phyloP scores from a whole-genome alignment of 2,797 vertebrate genomes.

The Oophaga sylvatica region DNA sequence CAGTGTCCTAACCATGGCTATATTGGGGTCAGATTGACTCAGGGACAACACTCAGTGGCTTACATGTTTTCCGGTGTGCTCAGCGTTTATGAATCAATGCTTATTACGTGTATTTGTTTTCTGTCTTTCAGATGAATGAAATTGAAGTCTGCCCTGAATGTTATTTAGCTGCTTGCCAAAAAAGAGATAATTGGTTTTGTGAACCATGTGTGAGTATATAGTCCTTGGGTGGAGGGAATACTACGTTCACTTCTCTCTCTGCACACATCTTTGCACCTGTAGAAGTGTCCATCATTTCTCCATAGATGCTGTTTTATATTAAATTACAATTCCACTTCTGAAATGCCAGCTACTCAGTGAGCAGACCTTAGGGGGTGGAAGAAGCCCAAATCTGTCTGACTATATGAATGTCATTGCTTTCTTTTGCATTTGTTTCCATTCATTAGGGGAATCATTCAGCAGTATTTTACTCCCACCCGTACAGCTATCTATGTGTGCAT shows the following conservation, averaged over 20 bases:
- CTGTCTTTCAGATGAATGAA: constrained; percentile 93
- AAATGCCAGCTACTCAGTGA: too few relatives aligned
- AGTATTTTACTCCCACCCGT: too few relatives aligned
- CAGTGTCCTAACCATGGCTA: neutral
- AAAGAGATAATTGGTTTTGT: constrained; percentile 99
- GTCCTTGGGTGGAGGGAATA: neutral
- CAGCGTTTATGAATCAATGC: neutral
- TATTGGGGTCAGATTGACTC: neutral
- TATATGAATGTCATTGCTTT: too few relatives aligned
- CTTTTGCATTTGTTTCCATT: too few relatives aligned
- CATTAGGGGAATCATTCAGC: too few relatives aligned
- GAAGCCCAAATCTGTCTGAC: too few relatives aligned
- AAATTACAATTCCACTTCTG: too few relatives aligned
- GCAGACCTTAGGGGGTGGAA: too few relatives aligned
- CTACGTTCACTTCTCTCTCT: neutral
- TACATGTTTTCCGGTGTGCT: neutral
- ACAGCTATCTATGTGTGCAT: too few relatives aligned
- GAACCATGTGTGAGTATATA: constrained; percentile 93
- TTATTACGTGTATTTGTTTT: neutral
- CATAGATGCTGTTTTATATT: too few relatives aligned
- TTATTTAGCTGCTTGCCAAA: constrained; percentile 97
- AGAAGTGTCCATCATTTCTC: too few relatives aligned
- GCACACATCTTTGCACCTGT: neutral
- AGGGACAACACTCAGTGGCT: neutral
- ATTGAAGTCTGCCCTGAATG: constrained; percentile 99